Evolutionary conservation across 2,888 invertebrate genomes (phyloP).

Genomic region (Bhutanitis thaidina): DNA sequence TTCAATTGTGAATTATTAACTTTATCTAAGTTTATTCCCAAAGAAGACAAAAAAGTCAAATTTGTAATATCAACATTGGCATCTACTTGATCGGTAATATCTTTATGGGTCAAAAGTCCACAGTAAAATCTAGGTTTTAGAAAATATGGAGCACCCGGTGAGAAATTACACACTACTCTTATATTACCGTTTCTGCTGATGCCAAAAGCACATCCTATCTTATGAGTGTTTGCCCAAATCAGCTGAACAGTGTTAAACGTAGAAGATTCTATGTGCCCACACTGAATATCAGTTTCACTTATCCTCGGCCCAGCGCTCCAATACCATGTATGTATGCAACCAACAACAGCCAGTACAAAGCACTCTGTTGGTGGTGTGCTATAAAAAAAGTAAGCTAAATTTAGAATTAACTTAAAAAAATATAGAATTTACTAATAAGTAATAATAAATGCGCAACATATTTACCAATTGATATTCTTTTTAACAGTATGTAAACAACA

Average conservation of each 20-base stretch:
- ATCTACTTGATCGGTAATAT: constrained; percentile 26
- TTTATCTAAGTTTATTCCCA: constrained; percentile 36
- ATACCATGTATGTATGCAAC: constrained; percentile 65
- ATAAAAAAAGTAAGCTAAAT: constrained; percentile 28
- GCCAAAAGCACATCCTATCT: constrained; percentile 66
- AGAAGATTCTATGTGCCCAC: constrained; percentile 48
- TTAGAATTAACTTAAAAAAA: too few species aligned
- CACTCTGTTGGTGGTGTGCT: constrained; percentile 61
- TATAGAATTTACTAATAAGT: background rate
- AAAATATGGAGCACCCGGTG: constrained; percentile 61
- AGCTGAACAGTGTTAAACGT: constrained; percentile 59
- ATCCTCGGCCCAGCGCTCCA: constrained; percentile 48
- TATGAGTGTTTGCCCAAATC: constrained; percentile 60
- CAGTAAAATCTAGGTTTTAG: constrained; percentile 52
- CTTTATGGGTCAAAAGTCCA: constrained; percentile 48
- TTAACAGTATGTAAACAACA: constrained; percentile 46
- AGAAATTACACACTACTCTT: constrained; percentile 62
- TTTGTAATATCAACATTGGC: constrained; percentile 30
- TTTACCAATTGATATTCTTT: constrained; percentile 43
- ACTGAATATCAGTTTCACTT: constrained; percentile 46
- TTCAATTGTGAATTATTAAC: constrained; percentile 2
- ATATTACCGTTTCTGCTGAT: constrained; percentile 43
- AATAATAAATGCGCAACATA: background rate
- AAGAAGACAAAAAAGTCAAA: constrained; percentile 30
- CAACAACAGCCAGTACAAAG: constrained; percentile 52